A percentile compares a stretch with the other conserved stretches of the same genome.
phyloP scores from a whole-genome alignment of 2,888 invertebrate species.

The Bellardia bayeri region DNA sequence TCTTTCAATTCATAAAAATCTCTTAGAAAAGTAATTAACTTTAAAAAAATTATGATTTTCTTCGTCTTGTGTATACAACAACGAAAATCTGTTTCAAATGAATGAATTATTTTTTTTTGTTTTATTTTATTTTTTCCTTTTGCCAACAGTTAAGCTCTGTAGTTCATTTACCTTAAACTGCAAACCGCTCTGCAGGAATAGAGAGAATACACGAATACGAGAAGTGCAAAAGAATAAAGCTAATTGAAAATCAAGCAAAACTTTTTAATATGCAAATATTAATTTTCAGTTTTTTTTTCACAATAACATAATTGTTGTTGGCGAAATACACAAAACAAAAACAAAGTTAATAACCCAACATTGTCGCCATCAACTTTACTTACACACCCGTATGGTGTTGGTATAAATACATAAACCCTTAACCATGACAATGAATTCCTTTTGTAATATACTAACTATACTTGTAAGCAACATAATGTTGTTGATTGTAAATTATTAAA shows the following conservation, averaged over 20 bases:
- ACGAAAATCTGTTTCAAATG: slow-evolving; percentile 2
- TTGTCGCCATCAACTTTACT: background rate
- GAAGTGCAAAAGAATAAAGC: slow-evolving; percentile 33
- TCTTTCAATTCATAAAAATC: slow-evolving; percentile 21
- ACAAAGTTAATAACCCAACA: slow-evolving; percentile 71
- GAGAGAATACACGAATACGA: background rate
- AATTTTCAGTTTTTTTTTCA: slow-evolving; percentile 56
- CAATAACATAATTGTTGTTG: slow-evolving; percentile 9
- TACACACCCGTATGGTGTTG: slow-evolving; percentile 18
- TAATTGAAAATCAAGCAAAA: slow-evolving; percentile 72
- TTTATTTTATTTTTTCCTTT: background rate
- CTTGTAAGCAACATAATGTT: slow-evolving; percentile 58
- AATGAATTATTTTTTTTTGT: background rate
- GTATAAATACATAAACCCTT: slow-evolving; percentile 57
- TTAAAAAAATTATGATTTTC: slow-evolving; percentile 3
- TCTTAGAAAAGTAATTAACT: slow-evolving; percentile 35
- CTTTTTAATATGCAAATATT: slow-evolving; percentile 75
- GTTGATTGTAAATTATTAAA: slow-evolving; percentile 62
- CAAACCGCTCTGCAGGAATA: background rate
- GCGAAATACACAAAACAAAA: slow-evolving; percentile 23
- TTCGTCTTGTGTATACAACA: background rate
- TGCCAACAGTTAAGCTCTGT: slow-evolving; percentile 38
- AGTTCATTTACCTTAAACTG: slow-evolving; percentile 71
- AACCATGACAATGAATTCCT: slow-evolving; percentile 71
- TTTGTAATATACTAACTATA: background rate